phyloP scores from a whole-genome alignment of 2,113 vertebrate genomes.

The Callorhinus ursinus region DNA sequence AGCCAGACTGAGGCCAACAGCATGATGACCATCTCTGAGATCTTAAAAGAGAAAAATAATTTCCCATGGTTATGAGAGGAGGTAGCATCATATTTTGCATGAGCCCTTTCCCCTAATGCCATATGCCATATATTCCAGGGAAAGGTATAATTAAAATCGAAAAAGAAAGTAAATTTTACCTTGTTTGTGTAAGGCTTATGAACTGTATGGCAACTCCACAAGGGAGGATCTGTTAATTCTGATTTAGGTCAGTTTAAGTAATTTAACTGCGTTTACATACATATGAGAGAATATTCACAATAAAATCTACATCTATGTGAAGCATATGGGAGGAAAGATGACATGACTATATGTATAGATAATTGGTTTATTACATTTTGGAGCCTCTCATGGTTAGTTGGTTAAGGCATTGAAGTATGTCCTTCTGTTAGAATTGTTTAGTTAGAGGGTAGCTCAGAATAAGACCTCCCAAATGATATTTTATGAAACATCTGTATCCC shows the following conservation, averaged over 20 bases:
- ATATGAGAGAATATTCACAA: background rate
- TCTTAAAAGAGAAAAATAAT: background rate
- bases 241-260: background rate
- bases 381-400: background rate
- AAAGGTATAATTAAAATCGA: background rate
- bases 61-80: background rate
- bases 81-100: background rate
- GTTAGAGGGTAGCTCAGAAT: background rate
- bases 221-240: background rate
- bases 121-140: background rate
- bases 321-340: background rate
- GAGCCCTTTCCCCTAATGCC: background rate
- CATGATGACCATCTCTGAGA: background rate
- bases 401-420: background rate
- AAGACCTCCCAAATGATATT: background rate
- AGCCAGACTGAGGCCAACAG: background rate
- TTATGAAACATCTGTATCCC: background rate
- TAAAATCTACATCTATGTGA: background rate
- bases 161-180: background rate
- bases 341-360: background rate
- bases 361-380: background rate
- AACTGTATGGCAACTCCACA: background rate
- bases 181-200: background rate
- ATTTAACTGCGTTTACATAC: background rate
- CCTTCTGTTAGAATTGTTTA: constrained; percentile 1